A percentile compares a stretch with the other conserved stretches of the same genome.
Evolutionary conservation across 2,888 invertebrate genomes (phyloP).

Genomic region (Rhyacophila evoluta): DNA sequence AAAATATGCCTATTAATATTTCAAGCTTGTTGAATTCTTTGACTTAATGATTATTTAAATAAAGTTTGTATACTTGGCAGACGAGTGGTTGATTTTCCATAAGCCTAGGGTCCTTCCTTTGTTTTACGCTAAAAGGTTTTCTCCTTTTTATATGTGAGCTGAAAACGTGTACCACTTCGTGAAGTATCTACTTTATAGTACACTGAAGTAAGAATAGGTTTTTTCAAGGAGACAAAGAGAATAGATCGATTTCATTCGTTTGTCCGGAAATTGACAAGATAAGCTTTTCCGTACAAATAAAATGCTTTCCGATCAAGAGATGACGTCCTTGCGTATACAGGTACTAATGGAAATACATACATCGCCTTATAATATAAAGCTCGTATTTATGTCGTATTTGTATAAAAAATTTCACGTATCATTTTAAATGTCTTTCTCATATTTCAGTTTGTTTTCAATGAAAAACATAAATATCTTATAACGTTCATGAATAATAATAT

Average conservation of each 20-base stretch:
- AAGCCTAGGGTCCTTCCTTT: background rate
- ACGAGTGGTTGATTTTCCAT: background rate
- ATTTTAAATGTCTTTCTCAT: too few relatives aligned
- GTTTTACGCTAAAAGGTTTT: conserved; percentile 27
- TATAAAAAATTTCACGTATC: too few relatives aligned
- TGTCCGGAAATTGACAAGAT: conserved; percentile 51
- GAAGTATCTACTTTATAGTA: background rate
- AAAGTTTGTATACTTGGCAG: background rate
- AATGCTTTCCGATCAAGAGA: conserved; percentile 23
- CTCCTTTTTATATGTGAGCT: conserved; percentile 22
- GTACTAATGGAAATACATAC: too few relatives aligned
- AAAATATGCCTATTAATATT: too few relatives aligned
- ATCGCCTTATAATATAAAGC: too few relatives aligned
- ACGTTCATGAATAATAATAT: too few relatives aligned
- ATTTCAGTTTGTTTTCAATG: too few relatives aligned
- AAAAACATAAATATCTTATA: too few relatives aligned
- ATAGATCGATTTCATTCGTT: conserved; percentile 45
- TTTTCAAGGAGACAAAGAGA: conserved; percentile 31
- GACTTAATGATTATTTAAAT: conserved; percentile 15
- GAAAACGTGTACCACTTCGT: background rate
- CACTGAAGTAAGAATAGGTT: conserved; percentile 34
- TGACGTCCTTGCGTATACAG: conserved; percentile 23
- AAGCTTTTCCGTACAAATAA: conserved; percentile 45
- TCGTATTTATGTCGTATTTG: too few relatives aligned
- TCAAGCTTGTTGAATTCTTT: background rate